A percentile compares a stretch with the other conserved stretches of the same genome.
Evolutionary conservation across 2,797 vertebrate genomes (phyloP).

Genomic region (Onychomys torridus): DNA sequence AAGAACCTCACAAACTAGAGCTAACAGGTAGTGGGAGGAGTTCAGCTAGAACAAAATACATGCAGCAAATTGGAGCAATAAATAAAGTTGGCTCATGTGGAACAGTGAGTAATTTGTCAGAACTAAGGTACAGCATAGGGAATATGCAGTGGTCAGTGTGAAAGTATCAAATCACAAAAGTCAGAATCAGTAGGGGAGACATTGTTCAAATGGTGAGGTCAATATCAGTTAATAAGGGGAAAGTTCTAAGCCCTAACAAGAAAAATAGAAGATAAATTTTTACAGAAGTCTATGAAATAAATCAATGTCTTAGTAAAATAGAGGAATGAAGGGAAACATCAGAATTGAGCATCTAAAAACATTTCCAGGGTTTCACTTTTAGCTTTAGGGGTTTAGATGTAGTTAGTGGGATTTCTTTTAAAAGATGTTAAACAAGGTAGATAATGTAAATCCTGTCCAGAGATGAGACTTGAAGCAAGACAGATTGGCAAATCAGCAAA

Average conservation of each 20-base stretch:
- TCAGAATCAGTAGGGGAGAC: conserved; percentile 18
- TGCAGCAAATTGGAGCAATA: background rate
- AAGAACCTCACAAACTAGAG: background rate
- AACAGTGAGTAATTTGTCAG: background rate
- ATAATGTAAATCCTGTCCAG: background rate
- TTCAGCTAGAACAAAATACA: background rate
- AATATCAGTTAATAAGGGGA: background rate
- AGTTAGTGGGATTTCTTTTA: background rate
- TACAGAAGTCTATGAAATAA: background rate
- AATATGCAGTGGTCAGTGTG: background rate
- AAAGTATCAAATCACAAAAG: background rate
- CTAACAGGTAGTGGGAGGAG: background rate
- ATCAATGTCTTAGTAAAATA: background rate
- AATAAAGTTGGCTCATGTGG: conserved; percentile 4
- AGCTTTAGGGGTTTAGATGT: background rate
- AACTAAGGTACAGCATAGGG: conserved; percentile 26
- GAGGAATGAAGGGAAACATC: background rate
- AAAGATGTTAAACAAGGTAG: background rate
- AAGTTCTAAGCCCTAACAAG: background rate
- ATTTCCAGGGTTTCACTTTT: background rate
- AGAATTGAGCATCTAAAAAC: background rate
- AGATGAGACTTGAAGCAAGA: background rate
- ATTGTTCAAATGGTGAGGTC: background rate
- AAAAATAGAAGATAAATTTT: background rate
- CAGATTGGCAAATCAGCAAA: background rate